Conservation (phyloP, 2,888 invertebrate species). For the Synanthedon formicaeformis region DNA sequence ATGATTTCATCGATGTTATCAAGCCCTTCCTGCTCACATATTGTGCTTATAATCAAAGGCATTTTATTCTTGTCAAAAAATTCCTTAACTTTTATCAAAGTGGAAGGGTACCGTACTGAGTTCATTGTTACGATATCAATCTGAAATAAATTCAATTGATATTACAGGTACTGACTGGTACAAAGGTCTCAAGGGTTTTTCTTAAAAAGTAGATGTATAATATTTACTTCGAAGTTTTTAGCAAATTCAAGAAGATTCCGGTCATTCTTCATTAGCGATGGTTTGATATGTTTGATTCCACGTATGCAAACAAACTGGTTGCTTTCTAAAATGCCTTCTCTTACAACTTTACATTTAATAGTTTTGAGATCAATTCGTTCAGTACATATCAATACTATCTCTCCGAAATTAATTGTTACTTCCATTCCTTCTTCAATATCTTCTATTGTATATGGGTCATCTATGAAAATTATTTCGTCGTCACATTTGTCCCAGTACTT, state of each 20-base stretch:
- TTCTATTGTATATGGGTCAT: slow-evolving; percentile 23
- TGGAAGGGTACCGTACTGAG: slow-evolving; percentile 18
- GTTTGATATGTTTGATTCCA: slow-evolving; percentile 21
- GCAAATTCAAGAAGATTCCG: slow-evolving; percentile 29
- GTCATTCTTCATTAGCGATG: slow-evolving; percentile 25
- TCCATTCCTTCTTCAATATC: slow-evolving; percentile 23
- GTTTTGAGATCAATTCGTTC: slow-evolving; percentile 16
- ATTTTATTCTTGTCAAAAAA: slow-evolving; percentile 14
- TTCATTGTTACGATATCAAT: slow-evolving; percentile 27
- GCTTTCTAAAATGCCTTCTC: slow-evolving; percentile 19
- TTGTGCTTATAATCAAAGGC: slow-evolving; percentile 28
- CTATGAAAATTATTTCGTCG: slow-evolving; percentile 25
- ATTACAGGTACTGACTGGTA: background rate
- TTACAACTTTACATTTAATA: slow-evolving; percentile 24
- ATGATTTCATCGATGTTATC: slow-evolving; percentile 35
- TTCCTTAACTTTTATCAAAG: slow-evolving; percentile 17
- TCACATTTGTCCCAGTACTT: slow-evolving; percentile 26
- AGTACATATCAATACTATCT: slow-evolving; percentile 23
- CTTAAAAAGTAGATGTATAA: background rate
- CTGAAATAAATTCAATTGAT: slow-evolving; percentile 12
- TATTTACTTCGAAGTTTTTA: slow-evolving; percentile 25
- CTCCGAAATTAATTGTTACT: slow-evolving; percentile 24
- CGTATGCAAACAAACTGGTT: slow-evolving; percentile 24
- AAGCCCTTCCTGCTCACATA: slow-evolving; percentile 36
- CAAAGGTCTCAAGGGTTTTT: background rate